A percentile compares a stretch with the other conserved stretches of the same genome.
Evolutionary conservation across 2,888 invertebrate genomes (phyloP).

Genomic region (Anthophora plumipes): DNA sequence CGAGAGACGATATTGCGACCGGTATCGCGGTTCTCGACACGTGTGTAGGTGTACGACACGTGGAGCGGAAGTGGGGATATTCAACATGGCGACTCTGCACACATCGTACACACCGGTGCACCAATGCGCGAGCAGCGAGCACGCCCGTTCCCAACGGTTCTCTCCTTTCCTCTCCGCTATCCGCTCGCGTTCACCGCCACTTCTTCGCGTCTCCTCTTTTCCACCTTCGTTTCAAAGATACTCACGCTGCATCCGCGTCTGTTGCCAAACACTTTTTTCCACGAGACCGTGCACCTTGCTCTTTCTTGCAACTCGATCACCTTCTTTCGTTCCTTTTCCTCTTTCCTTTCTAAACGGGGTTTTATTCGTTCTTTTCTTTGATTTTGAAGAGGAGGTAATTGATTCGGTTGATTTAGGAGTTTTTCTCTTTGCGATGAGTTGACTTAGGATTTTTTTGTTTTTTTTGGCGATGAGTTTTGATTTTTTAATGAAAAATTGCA

Average conservation of each 20-base stretch:
- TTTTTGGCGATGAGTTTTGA: no score
- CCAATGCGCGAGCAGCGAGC: conserved; percentile 83
- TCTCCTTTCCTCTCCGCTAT: conserved; percentile 62
- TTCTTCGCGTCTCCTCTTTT: conserved; percentile 23
- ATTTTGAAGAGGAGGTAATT: neutral
- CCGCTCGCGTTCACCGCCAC: conserved; percentile 22
- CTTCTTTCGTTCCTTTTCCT: neutral
- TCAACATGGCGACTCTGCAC: conserved; percentile 83
- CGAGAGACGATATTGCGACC: conserved; percentile 55
- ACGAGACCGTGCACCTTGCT: neutral
- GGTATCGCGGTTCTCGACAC: conserved; percentile 62
- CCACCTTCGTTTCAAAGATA: neutral
- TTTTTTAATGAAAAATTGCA: no score
- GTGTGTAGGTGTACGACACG: conserved; percentile 79
- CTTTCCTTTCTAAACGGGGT: no score
- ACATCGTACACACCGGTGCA: conserved; percentile 77
- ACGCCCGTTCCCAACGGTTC: conserved; percentile 76
- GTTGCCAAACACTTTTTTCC: conserved; percentile 14
- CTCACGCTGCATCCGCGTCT: neutral
- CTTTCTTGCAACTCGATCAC: neutral
- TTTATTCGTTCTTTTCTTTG: no score
- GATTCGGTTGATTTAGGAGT: neutral
- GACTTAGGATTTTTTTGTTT: no score
- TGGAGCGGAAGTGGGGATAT: conserved; percentile 76
- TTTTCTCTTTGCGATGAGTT: no score